Evolutionary conservation across 2,888 invertebrate genomes (phyloP).

Genomic region (Apeira syringaria): DNA sequence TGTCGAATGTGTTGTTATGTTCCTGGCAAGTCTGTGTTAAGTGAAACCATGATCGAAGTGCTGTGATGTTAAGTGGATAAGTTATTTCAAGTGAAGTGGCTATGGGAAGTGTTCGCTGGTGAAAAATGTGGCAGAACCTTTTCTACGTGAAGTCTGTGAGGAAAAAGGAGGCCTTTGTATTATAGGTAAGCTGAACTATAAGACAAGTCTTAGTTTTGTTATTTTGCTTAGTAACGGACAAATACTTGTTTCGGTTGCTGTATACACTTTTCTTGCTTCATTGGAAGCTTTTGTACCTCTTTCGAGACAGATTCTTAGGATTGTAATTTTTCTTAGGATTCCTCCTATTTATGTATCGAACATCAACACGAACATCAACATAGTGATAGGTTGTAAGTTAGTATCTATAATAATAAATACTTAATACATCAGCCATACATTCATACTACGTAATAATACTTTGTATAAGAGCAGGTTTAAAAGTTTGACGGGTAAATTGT

Average conservation of each 20-base stretch:
- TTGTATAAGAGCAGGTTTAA: too few relatives aligned
- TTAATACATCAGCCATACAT: too few relatives aligned
- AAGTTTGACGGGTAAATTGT: too few relatives aligned
- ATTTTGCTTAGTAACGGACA: slow-evolving; percentile 7
- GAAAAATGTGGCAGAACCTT: slow-evolving; percentile 66
- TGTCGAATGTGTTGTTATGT: slow-evolving; percentile 1
- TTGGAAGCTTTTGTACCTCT: not conserved
- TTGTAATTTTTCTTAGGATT: too few relatives aligned
- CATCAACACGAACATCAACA: too few relatives aligned
- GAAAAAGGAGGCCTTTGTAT: slow-evolving; percentile 66
- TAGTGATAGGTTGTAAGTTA: too few relatives aligned
- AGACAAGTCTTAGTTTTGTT: too few relatives aligned
- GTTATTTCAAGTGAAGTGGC: slow-evolving; percentile 43
- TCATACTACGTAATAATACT: too few relatives aligned
- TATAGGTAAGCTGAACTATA: slow-evolving; percentile 59
- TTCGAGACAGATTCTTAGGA: not conserved
- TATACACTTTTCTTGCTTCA: not conserved
- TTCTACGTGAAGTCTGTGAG: slow-evolving; percentile 75
- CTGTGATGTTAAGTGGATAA: slow-evolving; percentile 37
- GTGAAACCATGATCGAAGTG: slow-evolving; percentile 37
- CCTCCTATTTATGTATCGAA: too few relatives aligned
- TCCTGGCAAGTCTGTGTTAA: slow-evolving; percentile 19
- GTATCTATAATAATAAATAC: too few relatives aligned
- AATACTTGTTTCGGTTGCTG: slow-evolving; percentile 5
- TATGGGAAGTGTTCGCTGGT: slow-evolving; percentile 49